These are phyloP conservation scores for Periplaneta americana DNA, from an alignment of 1,140 invertebrate genomes.

Conservation along the genomic window DNA sequence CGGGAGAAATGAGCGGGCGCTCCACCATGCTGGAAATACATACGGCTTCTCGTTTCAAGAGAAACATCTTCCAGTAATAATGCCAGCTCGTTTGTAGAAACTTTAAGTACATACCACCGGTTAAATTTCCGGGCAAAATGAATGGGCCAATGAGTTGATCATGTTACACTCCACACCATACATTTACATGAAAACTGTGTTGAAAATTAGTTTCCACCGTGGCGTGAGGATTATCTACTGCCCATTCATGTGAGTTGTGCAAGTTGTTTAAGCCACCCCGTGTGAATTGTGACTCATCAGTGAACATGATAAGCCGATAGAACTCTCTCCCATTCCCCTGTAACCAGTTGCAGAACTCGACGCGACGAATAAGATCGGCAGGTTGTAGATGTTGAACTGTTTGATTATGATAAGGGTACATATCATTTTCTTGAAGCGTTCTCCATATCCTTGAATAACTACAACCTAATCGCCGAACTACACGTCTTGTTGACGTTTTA, in stretches of 20 bases:
- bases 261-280: too few relatives aligned
- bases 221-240: not conserved
- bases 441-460: too few relatives aligned
- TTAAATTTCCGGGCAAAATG: too few relatives aligned
- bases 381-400: too few relatives aligned
- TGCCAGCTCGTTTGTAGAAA: not conserved
- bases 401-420: too few relatives aligned
- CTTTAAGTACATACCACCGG: too few relatives aligned
- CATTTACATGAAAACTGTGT: not conserved
- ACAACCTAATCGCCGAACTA: too few relatives aligned
- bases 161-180: not conserved
- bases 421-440: too few relatives aligned
- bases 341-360: not conserved
- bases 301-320: not conserved
- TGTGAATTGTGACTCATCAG: not conserved
- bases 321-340: not conserved
- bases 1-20: not conserved
- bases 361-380: not conserved
- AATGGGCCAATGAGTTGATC: not conserved
- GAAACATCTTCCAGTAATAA: not conserved
- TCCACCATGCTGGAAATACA: not conserved
- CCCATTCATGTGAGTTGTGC: not conserved
- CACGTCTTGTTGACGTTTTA: not conserved
- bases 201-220: slow-evolving; percentile 1
- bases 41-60: not conserved